These are phyloP conservation scores for Cheilinus undulatus DNA, from an alignment of 2,113 vertebrate genomes.

Conservation along the genomic window DNA sequence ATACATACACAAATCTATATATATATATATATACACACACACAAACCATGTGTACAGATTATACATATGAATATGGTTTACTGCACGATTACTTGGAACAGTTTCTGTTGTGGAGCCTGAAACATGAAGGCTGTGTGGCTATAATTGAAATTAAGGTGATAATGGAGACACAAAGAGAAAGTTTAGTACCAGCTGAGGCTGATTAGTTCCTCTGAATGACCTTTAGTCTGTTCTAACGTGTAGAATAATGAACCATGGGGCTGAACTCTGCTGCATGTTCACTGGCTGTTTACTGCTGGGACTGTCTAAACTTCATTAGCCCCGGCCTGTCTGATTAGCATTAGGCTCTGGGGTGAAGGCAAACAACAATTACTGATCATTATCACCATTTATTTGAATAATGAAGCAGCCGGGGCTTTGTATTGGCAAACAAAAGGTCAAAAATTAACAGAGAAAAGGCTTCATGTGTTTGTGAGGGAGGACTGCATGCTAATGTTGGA, in stretches of 20 bases:
- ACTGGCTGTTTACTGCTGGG: conserved; percentile 62
- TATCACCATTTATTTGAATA: conserved; percentile 70
- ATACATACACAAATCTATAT: too few relatives aligned
- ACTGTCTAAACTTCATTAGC: conserved; percentile 69
- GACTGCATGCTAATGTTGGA: not conserved
- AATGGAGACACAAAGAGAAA: too few relatives aligned
- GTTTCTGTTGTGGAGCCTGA: too few relatives aligned
- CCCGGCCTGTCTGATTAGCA: conserved; percentile 58
- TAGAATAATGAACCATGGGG: not conserved
- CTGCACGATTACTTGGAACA: too few relatives aligned
- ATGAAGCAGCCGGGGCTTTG: conserved; percentile 55
- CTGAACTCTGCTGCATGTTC: conserved; percentile 22
- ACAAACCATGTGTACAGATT: too few relatives aligned
- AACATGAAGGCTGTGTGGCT: too few relatives aligned
- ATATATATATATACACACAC: too few relatives aligned
- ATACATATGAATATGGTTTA: too few relatives aligned
- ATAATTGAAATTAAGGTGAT: too few relatives aligned
- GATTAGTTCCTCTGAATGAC: conserved; percentile 16
- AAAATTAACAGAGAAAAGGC: conserved; percentile 37
- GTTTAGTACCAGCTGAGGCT: too few relatives aligned
- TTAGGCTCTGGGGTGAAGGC: conserved; percentile 54
- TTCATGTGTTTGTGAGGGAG: not conserved
- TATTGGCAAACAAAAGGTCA: conserved; percentile 66
- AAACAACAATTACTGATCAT: conserved; percentile 71
- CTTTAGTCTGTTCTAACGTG: conserved; percentile 9